Percentiles rank a stretch among this genome's conserved stretches.
These are phyloP conservation scores for Macrophya annulata DNA, from an alignment of 2,888 invertebrate genomes.

Conservation along the genomic window DNA sequence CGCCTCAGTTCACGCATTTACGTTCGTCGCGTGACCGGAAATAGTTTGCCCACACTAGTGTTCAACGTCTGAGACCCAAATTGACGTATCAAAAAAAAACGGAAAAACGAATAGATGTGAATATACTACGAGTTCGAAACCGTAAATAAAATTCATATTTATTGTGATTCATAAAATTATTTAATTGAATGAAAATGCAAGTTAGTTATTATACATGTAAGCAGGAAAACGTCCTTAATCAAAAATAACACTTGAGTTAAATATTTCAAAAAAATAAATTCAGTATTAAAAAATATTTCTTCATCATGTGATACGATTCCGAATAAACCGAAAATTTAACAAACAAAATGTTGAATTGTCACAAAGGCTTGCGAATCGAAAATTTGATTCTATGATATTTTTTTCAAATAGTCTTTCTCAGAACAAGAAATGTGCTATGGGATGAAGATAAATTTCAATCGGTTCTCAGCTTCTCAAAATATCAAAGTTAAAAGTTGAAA, in stretches of 20 bases:
- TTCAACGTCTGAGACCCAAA: not conserved
- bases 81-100: not conserved
- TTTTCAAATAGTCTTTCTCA: no score
- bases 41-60: not conserved
- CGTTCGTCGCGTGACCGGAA: constrained; percentile 34
- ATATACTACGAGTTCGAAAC: not conserved
- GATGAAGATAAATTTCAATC: no score
- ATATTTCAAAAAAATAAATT: not conserved
- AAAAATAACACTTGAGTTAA: not conserved
- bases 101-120: no score
- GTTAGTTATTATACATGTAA: not conserved
- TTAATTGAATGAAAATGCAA: not conserved
- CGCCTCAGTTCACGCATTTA: not conserved
- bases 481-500: no score
- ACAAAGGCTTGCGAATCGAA: no score
- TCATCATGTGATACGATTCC: not conserved
- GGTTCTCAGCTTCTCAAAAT: no score
- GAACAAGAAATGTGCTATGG: no score
- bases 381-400: no score
- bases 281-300: not conserved
- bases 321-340: not conserved
- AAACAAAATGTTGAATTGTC: no score
- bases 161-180: not conserved
- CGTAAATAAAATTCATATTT: not conserved
- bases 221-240: not conserved